Percentiles rank a stretch among this genome's conserved stretches.
Conservation (phyloP, 1,140 invertebrate genomes). For the Drosophila rufa region DNA sequence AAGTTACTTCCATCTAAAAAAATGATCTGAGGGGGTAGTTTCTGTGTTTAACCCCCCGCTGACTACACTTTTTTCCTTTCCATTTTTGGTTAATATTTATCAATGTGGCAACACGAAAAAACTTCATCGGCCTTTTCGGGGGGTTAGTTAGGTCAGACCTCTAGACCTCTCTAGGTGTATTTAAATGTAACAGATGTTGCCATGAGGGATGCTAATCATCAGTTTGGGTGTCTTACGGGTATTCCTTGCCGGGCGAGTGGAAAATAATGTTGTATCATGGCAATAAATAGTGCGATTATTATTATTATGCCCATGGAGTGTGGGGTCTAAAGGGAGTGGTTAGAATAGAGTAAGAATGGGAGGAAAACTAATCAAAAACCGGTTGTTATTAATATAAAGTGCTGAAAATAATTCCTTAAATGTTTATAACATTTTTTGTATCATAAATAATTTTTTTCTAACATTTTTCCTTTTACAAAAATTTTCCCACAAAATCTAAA, state of each 20-base stretch:
- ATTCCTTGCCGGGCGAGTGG: conserved; percentile 24
- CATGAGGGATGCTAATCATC: conserved; percentile 82
- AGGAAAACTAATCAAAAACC: too few species aligned
- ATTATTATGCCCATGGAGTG: conserved; percentile 23
- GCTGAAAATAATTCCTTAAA: fast-evolving
- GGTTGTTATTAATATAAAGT: too few species aligned
- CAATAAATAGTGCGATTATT: conserved; percentile 81
- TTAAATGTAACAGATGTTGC: conserved; percentile 84
- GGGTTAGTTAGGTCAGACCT: conserved; percentile 26
- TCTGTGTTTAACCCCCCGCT: conserved; percentile 48
- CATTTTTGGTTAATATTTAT: conserved; percentile 50
- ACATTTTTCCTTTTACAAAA: neutral
- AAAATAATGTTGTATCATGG: conserved; percentile 84
- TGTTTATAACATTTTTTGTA: fast-evolving
- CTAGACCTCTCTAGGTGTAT: conserved; percentile 42
- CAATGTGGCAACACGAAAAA: conserved; percentile 49
- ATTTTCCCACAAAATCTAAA: neutral
- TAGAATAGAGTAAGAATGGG: neutral
- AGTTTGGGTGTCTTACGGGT: conserved; percentile 47
- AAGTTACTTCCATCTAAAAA: conserved; percentile 68
- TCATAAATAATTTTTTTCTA: neutral
- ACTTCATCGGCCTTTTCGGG: conserved; percentile 50
- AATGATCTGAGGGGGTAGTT: conserved; percentile 61
- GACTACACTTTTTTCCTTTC: conserved; percentile 23
- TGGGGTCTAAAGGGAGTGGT: conserved; percentile 8